Evolutionary conservation across 1,140 invertebrate species (phyloP), one percentile per base, ranked within the genome.

Genomic region (Gryon sp.): DNA sequence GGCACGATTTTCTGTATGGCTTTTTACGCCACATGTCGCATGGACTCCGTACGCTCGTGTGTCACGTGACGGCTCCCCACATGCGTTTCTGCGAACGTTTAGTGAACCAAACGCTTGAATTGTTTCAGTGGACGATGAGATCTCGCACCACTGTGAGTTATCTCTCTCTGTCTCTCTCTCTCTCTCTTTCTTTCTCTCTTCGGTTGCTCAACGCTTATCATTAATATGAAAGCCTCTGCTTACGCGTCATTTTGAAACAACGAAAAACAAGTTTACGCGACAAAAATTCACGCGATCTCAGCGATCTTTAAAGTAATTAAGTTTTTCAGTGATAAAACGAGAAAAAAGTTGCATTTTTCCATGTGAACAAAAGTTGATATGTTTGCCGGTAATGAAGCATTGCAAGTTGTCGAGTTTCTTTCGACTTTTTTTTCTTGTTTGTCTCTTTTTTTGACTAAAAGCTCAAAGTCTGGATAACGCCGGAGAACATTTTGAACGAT

Each of bases 61-160:
- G 48, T 80, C 78, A 82, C 80, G 78, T 80, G 80, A 77, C 40
- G 3, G 52, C 40, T 38, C 73, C 65, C 76, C 68, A 78, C 76
- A 73, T 76, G 50, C 66, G 53, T 73, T 69, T 63, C 63, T 59
- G 41, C 52, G 41, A 70, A 45, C 76, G 69, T 73, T 78, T 78
- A 69, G 76, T 69, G 26, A 73, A 69, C 69, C 76, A 28, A 78
- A 74, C 62, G 63, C 46, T 38, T 52, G 74, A 63, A 80, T 68
- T 73, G 79, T 70, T 66, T 66, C 74, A 81, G 77, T 80, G 66
- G 57, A 69, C 75, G 70, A 60, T 57, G 69, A 72, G 74, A 76
- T 68, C 72, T 74, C 79, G 65, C 38, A 20, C 48, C 63, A 57
- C 63, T 36, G 74, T 28, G 78, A 60, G 74, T 79, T 55, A n/a